These are phyloP conservation scores for Notoglanidium macrostoma DNA, from an alignment of 2,797 vertebrate species.

Conservation along the genomic window DNA sequence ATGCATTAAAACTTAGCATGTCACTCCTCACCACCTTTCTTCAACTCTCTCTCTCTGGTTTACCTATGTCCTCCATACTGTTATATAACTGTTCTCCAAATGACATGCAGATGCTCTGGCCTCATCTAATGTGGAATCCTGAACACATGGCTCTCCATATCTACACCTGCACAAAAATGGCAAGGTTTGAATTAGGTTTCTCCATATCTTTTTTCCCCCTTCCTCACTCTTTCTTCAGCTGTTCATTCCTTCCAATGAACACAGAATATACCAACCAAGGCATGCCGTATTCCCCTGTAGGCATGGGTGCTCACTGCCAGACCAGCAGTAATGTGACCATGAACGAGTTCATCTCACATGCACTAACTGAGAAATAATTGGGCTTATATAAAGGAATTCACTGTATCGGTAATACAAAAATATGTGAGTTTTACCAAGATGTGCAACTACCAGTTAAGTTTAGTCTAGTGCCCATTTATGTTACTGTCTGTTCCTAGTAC, in stretches of 20 bases:
- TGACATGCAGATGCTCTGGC: conserved; percentile 61
- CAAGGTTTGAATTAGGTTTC: conserved; percentile 8
- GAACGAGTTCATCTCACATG: conserved; percentile 28
- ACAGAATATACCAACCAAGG: conserved; percentile 20
- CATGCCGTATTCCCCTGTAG: conserved; percentile 28
- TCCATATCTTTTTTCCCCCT: not conserved
- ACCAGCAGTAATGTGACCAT: conserved; percentile 20
- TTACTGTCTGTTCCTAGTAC: conserved; percentile 6
- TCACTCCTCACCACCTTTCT: not conserved
- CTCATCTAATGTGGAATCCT: conserved; percentile 8
- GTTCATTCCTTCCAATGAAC: conserved; percentile 10
- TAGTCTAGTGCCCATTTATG: not conserved
- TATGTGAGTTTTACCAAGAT: not conserved
- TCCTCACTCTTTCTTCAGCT: conserved; percentile 23
- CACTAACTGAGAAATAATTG: conserved; percentile 1
- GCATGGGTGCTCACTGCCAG: conserved; percentile 31
- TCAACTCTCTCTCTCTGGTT: conserved; percentile 44
- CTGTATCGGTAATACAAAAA: not conserved
- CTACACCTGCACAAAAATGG: conserved; percentile 17
- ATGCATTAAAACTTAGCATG: too few relatives aligned
- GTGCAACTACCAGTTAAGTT: conserved; percentile 10
- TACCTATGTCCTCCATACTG: conserved; percentile 58
- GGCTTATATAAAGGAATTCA: not conserved
- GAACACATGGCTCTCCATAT: conserved; percentile 14
- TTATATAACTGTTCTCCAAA: conserved; percentile 70